Base-by-base conservation (phyloP, 1,140 invertebrate species). In the Macrobrachium nipponense region DNA sequence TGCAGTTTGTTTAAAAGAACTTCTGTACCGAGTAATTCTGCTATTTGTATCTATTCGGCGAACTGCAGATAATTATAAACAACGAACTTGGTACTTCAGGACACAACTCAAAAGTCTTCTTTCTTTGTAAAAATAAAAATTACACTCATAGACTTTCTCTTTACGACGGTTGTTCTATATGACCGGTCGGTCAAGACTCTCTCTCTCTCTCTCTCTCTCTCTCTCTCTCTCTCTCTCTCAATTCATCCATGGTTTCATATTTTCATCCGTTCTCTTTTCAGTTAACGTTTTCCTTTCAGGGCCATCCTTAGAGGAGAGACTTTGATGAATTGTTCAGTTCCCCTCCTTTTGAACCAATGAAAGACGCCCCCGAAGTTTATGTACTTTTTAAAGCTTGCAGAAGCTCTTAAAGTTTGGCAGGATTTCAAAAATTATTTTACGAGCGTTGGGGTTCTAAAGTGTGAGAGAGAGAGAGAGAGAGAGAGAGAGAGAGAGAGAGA, bases 131-230 rank as follows among this genome's bases (percentile, higher is more conserved):
- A 51, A 10, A 10, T 51, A 36, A 36, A 36, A 36, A 36, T 51
- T 51, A 10, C 12, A 10, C 8, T 51, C 51, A 12, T 51, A 51
- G 12, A 51, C 51, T 51, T 8, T 51, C 15, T 36, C 12, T 36
- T 36, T 70, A 36, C 66, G 66, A 23, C 36, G n/a, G n/a, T 70
- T 18, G 12, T 70, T 70, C 66, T 70, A 2, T n/a, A 23, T 70
- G 18, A 70, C 20, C 15, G 14, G 36, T 14, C 66, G 12, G 66
- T 70, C 12, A 36, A 43, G 23, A 43, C 72, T 75, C 72, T 75
- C 72, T 75, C 72, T 75, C 72, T 75, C 72, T 75, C 72, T 75
- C 72, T 75, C 72, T 75, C 72, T 75, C 72, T 75, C 72, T 75
- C 23, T 75, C 72, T 75, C 72, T 75, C 70, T 73, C 70, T 73